Evolutionary conservation across 2,113 vertebrate genomes (phyloP).

Genomic region (Oxyruncus cristatus): DNA sequence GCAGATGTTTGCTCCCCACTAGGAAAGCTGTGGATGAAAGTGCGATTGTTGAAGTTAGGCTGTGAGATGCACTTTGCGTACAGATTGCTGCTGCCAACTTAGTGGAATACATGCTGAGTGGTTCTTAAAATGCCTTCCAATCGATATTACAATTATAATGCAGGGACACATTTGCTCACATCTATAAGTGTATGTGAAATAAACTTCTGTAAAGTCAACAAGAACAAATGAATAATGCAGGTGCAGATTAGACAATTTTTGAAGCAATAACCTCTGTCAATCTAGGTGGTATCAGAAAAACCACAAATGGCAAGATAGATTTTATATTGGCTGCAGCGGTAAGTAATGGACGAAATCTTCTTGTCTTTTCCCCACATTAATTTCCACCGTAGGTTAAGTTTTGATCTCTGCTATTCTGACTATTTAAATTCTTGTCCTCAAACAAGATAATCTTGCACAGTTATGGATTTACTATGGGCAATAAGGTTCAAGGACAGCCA

Average conservation of each 20-base stretch:
- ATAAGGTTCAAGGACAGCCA: not conserved
- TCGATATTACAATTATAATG: not conserved
- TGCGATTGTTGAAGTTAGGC: not conserved
- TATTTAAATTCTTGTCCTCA: not conserved
- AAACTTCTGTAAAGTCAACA: not conserved
- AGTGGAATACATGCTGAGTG: not conserved
- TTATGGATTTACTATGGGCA: not conserved
- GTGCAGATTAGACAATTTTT: not conserved
- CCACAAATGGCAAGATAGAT: not conserved
- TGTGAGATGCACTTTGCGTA: not conserved
- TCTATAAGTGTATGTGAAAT: not conserved
- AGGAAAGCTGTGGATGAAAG: not conserved
- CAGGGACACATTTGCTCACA: not conserved
- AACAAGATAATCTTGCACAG: not conserved
- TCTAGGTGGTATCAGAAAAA: not conserved
- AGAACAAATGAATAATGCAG: conserved; percentile 8
- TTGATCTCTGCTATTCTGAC: not conserved
- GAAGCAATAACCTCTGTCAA: not conserved
- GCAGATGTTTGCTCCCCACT: not conserved
- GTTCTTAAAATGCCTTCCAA: not conserved
- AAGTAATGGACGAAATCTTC: not conserved
- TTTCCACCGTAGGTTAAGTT: not conserved
- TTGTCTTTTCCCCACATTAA: not conserved
- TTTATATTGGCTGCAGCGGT: not conserved
- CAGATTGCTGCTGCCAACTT: not conserved